Evolutionary conservation across 2,888 invertebrate species (phyloP).

Genomic region (Hololepta plana): DNA sequence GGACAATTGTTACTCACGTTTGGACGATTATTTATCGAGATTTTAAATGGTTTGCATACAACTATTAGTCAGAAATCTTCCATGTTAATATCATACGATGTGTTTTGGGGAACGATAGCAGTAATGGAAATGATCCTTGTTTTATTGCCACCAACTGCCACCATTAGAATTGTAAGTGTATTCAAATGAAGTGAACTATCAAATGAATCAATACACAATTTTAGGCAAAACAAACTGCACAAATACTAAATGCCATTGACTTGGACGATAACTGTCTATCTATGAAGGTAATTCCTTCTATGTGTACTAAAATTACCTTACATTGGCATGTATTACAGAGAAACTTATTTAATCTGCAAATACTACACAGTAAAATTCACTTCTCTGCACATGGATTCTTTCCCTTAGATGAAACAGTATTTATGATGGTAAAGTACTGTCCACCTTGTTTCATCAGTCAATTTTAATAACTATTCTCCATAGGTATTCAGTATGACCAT

Average conservation of each 20-base stretch:
- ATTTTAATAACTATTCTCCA: conserved; percentile 2
- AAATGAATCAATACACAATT: no score
- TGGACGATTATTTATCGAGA: conserved; percentile 5
- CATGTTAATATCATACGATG: conserved; percentile 5
- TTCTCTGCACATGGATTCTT: conserved; percentile 10
- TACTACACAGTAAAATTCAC: conserved; percentile 8
- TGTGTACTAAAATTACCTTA: conserved; percentile 3
- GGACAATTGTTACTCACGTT: conserved; percentile 6
- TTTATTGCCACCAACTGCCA: conserved; percentile 6
- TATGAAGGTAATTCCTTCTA: not conserved
- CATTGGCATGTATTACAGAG: conserved; percentile 7
- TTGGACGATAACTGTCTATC: no score
- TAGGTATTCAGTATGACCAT: conserved; percentile 4
- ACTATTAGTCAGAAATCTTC: conserved; percentile 4
- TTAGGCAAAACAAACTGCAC: conserved; percentile 6
- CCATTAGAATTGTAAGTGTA: conserved; percentile 4
- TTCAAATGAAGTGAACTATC: no score
- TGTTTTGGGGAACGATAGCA: conserved; percentile 7
- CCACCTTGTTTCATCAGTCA: not conserved
- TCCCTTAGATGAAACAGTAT: conserved; percentile 9
- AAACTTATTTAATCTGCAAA: conserved; percentile 10
- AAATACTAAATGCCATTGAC: conserved; percentile 9
- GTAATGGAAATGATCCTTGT: conserved; percentile 5
- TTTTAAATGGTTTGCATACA: conserved; percentile 5
- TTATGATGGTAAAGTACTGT: conserved; percentile 10